Base-by-base conservation (phyloP, 2,888 invertebrate genomes). In the Pegoplata infirma region DNA sequence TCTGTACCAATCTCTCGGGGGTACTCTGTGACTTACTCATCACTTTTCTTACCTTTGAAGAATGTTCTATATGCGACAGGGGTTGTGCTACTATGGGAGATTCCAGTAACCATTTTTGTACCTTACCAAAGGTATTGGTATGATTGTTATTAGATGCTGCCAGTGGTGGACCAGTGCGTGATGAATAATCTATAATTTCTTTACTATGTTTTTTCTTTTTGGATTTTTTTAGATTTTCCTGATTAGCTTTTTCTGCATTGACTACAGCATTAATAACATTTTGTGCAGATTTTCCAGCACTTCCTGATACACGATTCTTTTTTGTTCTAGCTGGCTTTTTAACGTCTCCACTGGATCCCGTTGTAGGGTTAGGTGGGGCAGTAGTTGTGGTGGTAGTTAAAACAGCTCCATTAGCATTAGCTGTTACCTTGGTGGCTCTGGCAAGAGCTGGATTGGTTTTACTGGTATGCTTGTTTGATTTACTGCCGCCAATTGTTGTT, bases 1-100 rank as follows among this genome's bases (percentile, higher is more conserved):
- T 92, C 76, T 91, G 91, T 1, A 92, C 92, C 55, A 95, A 91
- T 19, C 94, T 94, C 2, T 94, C 93, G 0, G 96, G 96, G 1
- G 95, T 96, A 1, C 96, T 96, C 87, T 96, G 96, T 32, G 96
- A 96, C 88, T 96, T 96, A 7, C 95, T 94, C 84, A 96, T 91
- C 3, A 89, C 88, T 40, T 89, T 89, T n/a, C 86, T 85, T 16
- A 88, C 85, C 67, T 89, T 88, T 0, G 90, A 89, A 36, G 88
- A 86, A 71, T 90, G 90, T 78, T 90, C 90, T 17, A 89, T 88
- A 64, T 89, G 89, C 8, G 89, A 88, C 2, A 89, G 76, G 0
- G 89, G 89, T 74, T 89, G 89, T 0, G 89, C 86, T 2, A 89
- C 90, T 77, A 89, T 89, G 0, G 94, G 94, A 0, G 95, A 94